phyloP scores from a whole-genome alignment of 2,113 vertebrate genomes.

The Colinus virginianus region DNA sequence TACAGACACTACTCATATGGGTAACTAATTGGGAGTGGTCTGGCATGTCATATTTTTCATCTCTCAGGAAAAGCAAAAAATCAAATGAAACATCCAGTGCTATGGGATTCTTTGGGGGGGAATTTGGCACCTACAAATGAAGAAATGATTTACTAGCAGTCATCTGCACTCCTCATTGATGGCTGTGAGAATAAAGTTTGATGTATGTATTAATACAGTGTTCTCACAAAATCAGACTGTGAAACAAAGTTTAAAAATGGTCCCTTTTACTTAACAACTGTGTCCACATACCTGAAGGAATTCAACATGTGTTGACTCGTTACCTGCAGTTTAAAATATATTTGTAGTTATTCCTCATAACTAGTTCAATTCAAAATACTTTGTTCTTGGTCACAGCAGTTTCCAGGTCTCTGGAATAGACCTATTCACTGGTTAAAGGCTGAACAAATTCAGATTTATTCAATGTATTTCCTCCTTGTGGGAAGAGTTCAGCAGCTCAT shows the following conservation, averaged over 20 bases:
- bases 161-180: not conserved
- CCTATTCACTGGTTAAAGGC: not conserved
- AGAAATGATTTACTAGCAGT: not conserved
- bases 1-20: not conserved
- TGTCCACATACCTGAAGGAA: not conserved
- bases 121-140: not conserved
- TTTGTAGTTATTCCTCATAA: not conserved
- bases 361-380: not conserved
- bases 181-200: not conserved
- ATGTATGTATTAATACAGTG: not conserved
- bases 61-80: constrained; percentile 13
- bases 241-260: not conserved
- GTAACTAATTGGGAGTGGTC: not conserved
- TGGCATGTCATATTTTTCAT: not conserved
- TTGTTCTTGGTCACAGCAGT: not conserved
- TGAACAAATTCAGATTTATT: not conserved
- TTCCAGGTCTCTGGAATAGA: not conserved
- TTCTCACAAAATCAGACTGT: not conserved
- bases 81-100: not conserved
- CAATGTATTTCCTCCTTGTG: not conserved
- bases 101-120: not conserved
- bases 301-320: not conserved
- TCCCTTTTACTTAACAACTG: not conserved
- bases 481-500: not conserved
- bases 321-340: not conserved